Evolutionary conservation across 1,140 invertebrate genomes (phyloP), one percentile per base, ranked within the genome.

Genomic region (Oedothorax gibbosus): DNA sequence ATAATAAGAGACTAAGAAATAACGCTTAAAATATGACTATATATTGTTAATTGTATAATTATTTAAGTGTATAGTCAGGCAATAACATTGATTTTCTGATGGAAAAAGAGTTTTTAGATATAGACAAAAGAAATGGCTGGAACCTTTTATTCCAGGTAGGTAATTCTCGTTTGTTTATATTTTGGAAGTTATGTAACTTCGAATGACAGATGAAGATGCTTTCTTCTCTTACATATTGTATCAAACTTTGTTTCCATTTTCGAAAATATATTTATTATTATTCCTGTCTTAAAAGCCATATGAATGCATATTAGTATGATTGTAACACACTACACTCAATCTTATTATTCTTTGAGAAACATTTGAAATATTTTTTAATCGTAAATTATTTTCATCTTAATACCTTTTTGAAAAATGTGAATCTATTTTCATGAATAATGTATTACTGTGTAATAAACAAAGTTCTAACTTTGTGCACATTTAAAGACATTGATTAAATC

Each of bases 121-220:
- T 83, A 49, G 80, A 83, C 66, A 54, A 15, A 15, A 73, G 62
- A 73, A 83, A 83, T 57, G 80, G 56, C 53, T 83, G 80, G 80
- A 66, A 53, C 53, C 54, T 11, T 53, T 18, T 83, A 73, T 83
- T 83, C 57, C 80, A 83, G 80, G 80, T 83, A 49, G 65, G 71
- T 53, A 21, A 12, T 62, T 64, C 15, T 77, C 9, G 50, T 57
- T 76, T 57, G 18, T 76, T 76, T 35, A 14, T 56, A 50, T 68
- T 68, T 68, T 15, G 21, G 15, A 51, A 15, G 49, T 14, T 50
- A 35, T 7, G 51, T 8, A 69, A 50, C 0, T 9, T 65, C 11
- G n/a, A 20, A 10, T 21, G 62, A 20, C 21, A 21, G 3, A 65
- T n/a, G 62, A n/a, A 65, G n/a, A 20, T n/a, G 21, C 6, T 65